Conservation (phyloP, 2,113 vertebrate genomes). For the Ia io region DNA sequence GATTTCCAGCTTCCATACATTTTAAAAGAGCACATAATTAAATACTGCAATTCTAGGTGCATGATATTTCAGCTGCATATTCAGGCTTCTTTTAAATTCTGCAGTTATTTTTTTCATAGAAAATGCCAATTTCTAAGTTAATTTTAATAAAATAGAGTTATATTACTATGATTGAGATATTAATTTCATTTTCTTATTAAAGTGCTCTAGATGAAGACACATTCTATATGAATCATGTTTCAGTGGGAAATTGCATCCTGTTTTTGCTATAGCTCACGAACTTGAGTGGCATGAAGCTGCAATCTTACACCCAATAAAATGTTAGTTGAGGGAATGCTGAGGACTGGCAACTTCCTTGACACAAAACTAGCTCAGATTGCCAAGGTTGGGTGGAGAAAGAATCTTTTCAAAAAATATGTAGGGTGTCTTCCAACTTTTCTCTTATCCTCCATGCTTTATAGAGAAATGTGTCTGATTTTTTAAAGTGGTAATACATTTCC, state of each 20-base stretch:
- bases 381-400: not conserved
- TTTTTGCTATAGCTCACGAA: slow-evolving; percentile 17
- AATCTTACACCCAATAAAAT: not conserved
- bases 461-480: not conserved
- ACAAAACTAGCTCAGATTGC: not conserved
- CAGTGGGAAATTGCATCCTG: slow-evolving; percentile 2
- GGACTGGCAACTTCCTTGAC: not conserved
- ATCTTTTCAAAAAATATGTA: not conserved
- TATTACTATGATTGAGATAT: not conserved
- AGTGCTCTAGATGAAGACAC: slow-evolving; percentile 22
- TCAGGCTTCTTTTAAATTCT: slow-evolving; percentile 45
- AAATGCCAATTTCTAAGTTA: slow-evolving; percentile 52
- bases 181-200: slow-evolving; percentile 60
- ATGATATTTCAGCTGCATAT: not conserved
- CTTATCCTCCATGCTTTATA: not conserved
- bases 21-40: slow-evolving; percentile 38
- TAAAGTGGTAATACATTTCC: not conserved
- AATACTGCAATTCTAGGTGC: slow-evolving; percentile 2
- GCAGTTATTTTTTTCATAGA: slow-evolving; percentile 7
- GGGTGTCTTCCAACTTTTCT: not conserved
- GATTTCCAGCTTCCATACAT: not conserved
- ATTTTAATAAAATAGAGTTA: slow-evolving; percentile 42
- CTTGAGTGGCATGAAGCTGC: not conserved
- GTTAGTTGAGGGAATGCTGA: not conserved
- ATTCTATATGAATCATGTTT: slow-evolving; percentile 33